Evolutionary conservation across 1,140 invertebrate genomes (phyloP), one percentile per base, ranked within the genome.

Genomic region (Drosophila orena): DNA sequence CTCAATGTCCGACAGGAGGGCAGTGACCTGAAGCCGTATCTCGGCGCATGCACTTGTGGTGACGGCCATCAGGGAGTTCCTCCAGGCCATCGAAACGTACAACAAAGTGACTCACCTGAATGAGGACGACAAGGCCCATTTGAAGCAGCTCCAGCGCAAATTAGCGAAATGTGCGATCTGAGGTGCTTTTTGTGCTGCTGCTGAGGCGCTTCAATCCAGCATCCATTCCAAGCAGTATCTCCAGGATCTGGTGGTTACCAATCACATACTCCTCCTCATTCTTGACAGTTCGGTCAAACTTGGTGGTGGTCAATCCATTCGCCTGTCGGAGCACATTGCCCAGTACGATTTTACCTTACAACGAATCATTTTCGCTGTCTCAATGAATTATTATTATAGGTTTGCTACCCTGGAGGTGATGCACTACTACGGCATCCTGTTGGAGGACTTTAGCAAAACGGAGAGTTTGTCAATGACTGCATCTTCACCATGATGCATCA

Each of bases 401-500:
- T 97, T 96, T 93, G 95, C 95, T 10, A 95, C 94, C 0, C 90
- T 94, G 27, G 94, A 95, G 73, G 93, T 97, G 14, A 96, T 97
- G 95, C 93, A 94, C 47, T 95, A 96, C 71, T 97, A 97, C 92
- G 96, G 96, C 2, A 91, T 95, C 4, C 86, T 97, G 0, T 73
- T 97, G 44, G 95, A 96, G 88, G 94, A 95, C 76, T 97, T 95
- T 79, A 93, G 94, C 69, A 93, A 93, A 97, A 97, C 90, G 95
- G 95, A 3, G 94, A 95, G 66, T 95, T 94, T 58, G 94, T 97
- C 0, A 97, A 97, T 79, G 95, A 97, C 78, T 96, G 96, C 79
- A 94, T 97, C 11, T 96, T 97, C 71, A 97, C 96, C 1, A 95
- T 97, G 94, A 96, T 97, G 95, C 96, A 97, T 88, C 96, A 97